Evolutionary conservation across 2,888 invertebrate genomes (phyloP), one percentile per base, ranked within the genome.

Genomic region (Byasa hedistus): DNA sequence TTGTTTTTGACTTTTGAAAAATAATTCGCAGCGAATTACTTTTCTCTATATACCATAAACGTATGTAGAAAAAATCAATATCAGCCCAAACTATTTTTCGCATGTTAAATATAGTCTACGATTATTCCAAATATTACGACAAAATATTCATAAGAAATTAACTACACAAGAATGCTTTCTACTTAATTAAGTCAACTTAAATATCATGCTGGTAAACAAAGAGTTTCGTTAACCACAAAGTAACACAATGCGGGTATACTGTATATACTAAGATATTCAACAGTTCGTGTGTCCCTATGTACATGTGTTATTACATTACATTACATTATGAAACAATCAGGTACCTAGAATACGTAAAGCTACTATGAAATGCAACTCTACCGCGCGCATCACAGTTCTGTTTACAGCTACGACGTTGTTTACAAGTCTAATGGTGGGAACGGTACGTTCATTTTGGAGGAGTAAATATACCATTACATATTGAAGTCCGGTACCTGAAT

Each of bases 401-500:
- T 32, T 7, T 10, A 32, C 32, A 1, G 7, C 32, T 7, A 7
- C 32, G 32, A 32, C 7, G 32, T 10, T 10, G 32, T 10, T 15
- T 15, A 68, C 58, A 62, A 51, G 51, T 27, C 68, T 70, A 72
- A 68, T 70, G 66, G 69, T 71, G 58, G 69, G 70, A 65, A 73
- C 72, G 69, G 70, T 68, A 67, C 36, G 59, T 67, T 59, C 60
- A 61, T 67, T 59, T 60, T 63, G 56, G 39, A 36, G 60, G 24
- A 44, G 64, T 64, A 64, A 64, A 68, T 70, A 61, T 64, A 69
- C 54, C 65, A 70, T 71, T 69, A 72, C 63, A 68, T 70, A 69
- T 69, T 66, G 69, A 72, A 71, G 74, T 76, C 75, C 74, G 86
- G 88, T 91, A 91, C 91, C 91, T 91, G 91, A 90, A 89, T 89